Percentiles rank a stretch among this genome's conserved stretches.
Evolutionary conservation across 2,888 invertebrate species (phyloP).

Genomic region (Parnassius orleans): DNA sequence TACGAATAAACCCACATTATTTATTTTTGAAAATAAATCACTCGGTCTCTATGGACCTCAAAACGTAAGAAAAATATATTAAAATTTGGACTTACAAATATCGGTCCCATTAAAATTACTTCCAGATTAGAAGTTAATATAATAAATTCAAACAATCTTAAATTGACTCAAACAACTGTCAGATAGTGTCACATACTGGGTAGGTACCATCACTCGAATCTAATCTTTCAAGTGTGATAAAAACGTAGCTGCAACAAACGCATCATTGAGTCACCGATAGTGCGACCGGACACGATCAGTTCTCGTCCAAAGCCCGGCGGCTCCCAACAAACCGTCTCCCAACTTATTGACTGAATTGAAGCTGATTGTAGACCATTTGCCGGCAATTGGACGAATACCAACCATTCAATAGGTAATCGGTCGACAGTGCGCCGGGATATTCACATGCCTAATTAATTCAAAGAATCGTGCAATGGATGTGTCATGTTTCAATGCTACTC

Average conservation of each 20-base stretch:
- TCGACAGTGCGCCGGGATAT: constrained; percentile 58
- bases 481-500: constrained; percentile 31
- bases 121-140: too few species aligned
- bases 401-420: constrained; percentile 54
- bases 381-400: constrained; percentile 60
- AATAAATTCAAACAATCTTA: too few species aligned
- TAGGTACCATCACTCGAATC: background rate
- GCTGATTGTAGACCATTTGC: constrained; percentile 73
- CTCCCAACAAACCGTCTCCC: constrained; percentile 47
- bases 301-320: constrained; percentile 20
- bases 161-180: too few species aligned
- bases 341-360: constrained; percentile 73
- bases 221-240: background rate
- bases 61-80: too few species aligned
- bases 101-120: too few species aligned
- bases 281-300: constrained; percentile 35
- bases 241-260: background rate
- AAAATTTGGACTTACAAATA: too few species aligned
- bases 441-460: constrained; percentile 69
- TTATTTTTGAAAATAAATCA: background rate
- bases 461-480: constrained; percentile 53
- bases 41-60: too few species aligned
- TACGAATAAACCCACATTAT: background rate
- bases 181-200: too few species aligned
- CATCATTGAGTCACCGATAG: constrained; percentile 18